A percentile compares a stretch with the other conserved stretches of the same genome.
phyloP scores from a whole-genome alignment of 1,140 invertebrate genomes.

The Neotoxoptera formosana region DNA sequence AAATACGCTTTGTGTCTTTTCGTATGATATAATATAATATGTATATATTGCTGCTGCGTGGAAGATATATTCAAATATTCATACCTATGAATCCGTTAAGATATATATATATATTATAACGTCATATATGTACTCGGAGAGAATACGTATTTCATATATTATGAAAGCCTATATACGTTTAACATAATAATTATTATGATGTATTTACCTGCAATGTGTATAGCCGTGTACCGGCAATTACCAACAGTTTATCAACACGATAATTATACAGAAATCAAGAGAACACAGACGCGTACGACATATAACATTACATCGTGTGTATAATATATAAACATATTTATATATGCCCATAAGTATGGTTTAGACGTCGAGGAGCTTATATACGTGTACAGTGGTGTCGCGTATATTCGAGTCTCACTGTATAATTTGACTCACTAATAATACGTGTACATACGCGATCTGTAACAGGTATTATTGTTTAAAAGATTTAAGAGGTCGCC shows the following conservation, averaged over 20 bases:
- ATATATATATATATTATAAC: not conserved
- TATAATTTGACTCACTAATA: slow-evolving; percentile 3
- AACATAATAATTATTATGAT: not conserved
- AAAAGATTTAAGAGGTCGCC: not conserved
- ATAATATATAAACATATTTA: too few species aligned
- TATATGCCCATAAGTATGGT: not conserved
- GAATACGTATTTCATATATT: not conserved
- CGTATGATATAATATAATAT: not conserved
- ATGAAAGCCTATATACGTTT: not conserved
- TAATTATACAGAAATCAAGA: not conserved
- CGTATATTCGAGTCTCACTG: not conserved
- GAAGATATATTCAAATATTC: not conserved
- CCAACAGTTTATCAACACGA: not conserved
- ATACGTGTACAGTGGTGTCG: not conserved
- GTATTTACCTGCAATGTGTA: too few species aligned
- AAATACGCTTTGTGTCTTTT: not conserved
- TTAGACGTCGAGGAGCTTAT: not conserved
- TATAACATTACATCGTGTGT: not conserved
- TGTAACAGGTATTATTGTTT: not conserved
- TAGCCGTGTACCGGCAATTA: not conserved
- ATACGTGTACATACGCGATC: not conserved
- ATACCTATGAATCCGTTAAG: not conserved
- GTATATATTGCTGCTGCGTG: not conserved
- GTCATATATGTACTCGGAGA: not conserved
- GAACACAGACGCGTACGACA: not conserved